These are phyloP conservation scores for Taenioides sp. DNA, from an alignment of 2,797 vertebrate genomes.

Conservation along the genomic window DNA sequence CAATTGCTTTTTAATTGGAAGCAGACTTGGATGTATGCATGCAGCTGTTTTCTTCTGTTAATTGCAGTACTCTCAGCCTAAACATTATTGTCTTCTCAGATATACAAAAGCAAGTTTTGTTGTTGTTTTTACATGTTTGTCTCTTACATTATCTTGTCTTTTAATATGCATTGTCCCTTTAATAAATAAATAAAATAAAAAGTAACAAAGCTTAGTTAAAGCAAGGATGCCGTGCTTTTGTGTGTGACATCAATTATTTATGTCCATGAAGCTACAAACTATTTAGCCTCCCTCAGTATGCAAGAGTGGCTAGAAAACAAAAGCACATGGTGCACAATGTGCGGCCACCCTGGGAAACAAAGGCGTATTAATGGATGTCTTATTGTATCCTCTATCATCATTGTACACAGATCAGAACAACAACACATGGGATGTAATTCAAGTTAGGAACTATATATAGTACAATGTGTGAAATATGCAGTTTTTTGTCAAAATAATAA, in stretches of 20 bases:
- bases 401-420: not conserved
- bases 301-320: slow-evolving; percentile 67
- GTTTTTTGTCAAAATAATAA: not conserved
- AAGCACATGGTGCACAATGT: slow-evolving; percentile 56
- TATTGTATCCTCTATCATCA: not conserved
- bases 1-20: slow-evolving; percentile 73
- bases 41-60: slow-evolving; percentile 70
- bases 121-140: too few relatives aligned
- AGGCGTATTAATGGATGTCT: slow-evolving; percentile 34
- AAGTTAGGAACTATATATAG: too few relatives aligned
- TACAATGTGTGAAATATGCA: not conserved
- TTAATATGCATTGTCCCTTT: too few relatives aligned
- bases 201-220: slow-evolving; percentile 59
- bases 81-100: slow-evolving; percentile 77
- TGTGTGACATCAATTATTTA: slow-evolving; percentile 79
- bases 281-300: slow-evolving; percentile 72
- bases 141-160: too few relatives aligned
- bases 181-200: too few relatives aligned
- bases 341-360: slow-evolving; percentile 40
- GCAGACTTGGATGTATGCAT: slow-evolving; percentile 60
- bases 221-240: slow-evolving; percentile 62
- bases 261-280: slow-evolving; percentile 75
- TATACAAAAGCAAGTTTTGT: slow-evolving; percentile 34
- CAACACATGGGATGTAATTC: not conserved
- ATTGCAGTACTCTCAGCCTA: slow-evolving; percentile 73